phyloP scores from a whole-genome alignment of 2,888 invertebrate genomes.

The Lycophotia porphyrea region DNA sequence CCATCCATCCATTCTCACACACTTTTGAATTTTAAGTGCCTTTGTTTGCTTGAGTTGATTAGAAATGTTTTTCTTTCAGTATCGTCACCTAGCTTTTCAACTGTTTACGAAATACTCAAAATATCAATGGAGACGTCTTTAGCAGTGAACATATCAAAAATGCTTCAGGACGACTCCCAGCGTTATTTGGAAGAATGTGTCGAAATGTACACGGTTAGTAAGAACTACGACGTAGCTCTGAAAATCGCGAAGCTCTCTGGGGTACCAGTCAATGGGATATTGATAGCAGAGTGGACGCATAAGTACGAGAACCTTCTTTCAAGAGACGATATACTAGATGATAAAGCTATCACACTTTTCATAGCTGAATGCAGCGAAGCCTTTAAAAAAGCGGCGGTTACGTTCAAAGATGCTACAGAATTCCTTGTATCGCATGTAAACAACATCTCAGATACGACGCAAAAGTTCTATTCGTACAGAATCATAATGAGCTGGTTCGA shows the following conservation, averaged over 20 bases:
- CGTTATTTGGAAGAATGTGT: constrained; percentile 89
- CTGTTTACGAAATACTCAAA: constrained; percentile 87
- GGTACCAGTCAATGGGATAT: constrained; percentile 87
- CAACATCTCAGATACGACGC: constrained; percentile 81
- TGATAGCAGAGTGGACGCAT: constrained; percentile 89
- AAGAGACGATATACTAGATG: constrained; percentile 78
- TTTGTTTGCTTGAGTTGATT: not conserved
- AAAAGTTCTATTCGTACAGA: constrained; percentile 89
- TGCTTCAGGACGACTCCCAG: constrained; percentile 82
- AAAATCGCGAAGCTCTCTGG: constrained; percentile 89
- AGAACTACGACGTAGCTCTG: constrained; percentile 90
- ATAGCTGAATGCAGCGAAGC: constrained; percentile 91
- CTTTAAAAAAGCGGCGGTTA: constrained; percentile 91
- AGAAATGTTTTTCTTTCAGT: constrained; percentile 72
- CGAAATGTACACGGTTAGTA: constrained; percentile 85
- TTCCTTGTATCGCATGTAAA: constrained; percentile 91
- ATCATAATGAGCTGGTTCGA: constrained; percentile 88
- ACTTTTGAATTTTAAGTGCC: not conserved
- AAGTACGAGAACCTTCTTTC: constrained; percentile 83
- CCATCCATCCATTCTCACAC: not conserved
- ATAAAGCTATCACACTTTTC: constrained; percentile 85
- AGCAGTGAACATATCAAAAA: constrained; percentile 88
- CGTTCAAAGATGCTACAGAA: constrained; percentile 91
- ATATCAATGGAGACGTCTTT: constrained; percentile 90
- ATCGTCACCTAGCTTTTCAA: constrained; percentile 83